phyloP scores from a whole-genome alignment of 2,888 invertebrate genomes.

The Epiblema foenella region DNA sequence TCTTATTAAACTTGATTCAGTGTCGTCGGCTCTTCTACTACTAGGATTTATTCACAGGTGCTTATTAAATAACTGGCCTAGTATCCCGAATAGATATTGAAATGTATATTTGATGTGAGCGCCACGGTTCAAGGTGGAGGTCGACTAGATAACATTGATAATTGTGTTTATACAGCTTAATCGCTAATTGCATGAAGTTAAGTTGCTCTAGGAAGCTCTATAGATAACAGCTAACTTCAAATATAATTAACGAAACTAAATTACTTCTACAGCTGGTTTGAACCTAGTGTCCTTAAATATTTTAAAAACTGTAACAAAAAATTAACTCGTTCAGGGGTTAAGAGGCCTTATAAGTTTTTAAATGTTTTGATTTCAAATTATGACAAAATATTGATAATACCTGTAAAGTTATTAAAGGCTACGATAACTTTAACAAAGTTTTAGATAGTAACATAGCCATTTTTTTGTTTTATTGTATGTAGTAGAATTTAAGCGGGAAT shows the following conservation, averaged over 20 bases:
- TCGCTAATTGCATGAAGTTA: not conserved
- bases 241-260: not conserved
- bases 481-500: too few relatives aligned
- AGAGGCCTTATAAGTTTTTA: too few relatives aligned
- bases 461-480: too few relatives aligned
- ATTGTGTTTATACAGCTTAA: constrained; percentile 12
- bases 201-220: not conserved
- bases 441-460: too few relatives aligned
- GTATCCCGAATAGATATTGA: not conserved
- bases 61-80: constrained; percentile 18
- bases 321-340: too few relatives aligned
- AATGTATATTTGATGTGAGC: constrained; percentile 3
- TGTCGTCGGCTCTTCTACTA: too few relatives aligned
- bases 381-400: too few relatives aligned
- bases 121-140: constrained; percentile 32
- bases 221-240: not conserved
- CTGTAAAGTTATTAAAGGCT: too few relatives aligned
- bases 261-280: not conserved
- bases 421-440: too few relatives aligned
- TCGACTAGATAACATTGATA: constrained; percentile 24
- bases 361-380: too few relatives aligned
- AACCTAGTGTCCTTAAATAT: not conserved
- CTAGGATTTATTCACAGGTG: constrained; percentile 13
- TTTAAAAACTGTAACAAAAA: not conserved
- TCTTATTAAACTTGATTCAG: too few relatives aligned